Evolutionary conservation across 2,113 vertebrate species (phyloP).

Genomic region (Atractosteus spatula): DNA sequence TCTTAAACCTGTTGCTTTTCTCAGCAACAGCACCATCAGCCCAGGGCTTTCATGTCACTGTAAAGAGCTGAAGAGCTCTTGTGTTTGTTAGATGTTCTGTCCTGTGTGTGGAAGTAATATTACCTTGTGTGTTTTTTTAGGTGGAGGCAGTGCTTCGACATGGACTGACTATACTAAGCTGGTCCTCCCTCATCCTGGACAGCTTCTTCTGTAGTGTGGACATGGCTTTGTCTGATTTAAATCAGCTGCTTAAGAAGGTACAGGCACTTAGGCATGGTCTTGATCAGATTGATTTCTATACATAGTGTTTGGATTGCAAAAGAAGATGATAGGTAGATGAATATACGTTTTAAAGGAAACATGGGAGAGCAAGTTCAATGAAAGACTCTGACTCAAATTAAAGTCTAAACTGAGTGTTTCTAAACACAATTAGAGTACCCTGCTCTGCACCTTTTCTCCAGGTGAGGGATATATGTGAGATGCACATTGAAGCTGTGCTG

Average conservation of each 20-base stretch:
- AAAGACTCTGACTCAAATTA: background rate
- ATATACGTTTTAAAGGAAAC: too few relatives aligned
- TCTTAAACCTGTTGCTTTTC: too few relatives aligned
- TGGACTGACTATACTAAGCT: conserved; percentile 71
- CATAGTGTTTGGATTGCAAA: too few relatives aligned
- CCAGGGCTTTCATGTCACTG: too few relatives aligned
- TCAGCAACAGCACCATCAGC: too few relatives aligned
- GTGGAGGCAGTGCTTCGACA: conserved; percentile 69
- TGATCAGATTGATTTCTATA: too few relatives aligned
- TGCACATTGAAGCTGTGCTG: conserved; percentile 65
- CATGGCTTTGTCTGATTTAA: conserved; percentile 60
- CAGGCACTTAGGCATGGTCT: background rate
- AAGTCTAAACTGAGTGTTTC: background rate
- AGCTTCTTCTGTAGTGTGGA: conserved; percentile 73
- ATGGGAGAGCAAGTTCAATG: too few relatives aligned
- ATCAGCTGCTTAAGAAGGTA: conserved; percentile 75
- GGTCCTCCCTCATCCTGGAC: conserved; percentile 74
- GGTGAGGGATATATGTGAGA: conserved; percentile 68
- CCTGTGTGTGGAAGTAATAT: too few relatives aligned
- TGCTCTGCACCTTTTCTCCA: conserved; percentile 37
- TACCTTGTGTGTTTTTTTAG: conserved; percentile 44
- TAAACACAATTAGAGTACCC: background rate
- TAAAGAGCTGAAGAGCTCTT: too few relatives aligned
- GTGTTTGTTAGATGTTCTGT: too few relatives aligned
- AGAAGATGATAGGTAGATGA: too few relatives aligned